These are phyloP conservation scores for Albula glossodonta DNA, from an alignment of 2,113 vertebrate genomes.

Conservation along the genomic window DNA sequence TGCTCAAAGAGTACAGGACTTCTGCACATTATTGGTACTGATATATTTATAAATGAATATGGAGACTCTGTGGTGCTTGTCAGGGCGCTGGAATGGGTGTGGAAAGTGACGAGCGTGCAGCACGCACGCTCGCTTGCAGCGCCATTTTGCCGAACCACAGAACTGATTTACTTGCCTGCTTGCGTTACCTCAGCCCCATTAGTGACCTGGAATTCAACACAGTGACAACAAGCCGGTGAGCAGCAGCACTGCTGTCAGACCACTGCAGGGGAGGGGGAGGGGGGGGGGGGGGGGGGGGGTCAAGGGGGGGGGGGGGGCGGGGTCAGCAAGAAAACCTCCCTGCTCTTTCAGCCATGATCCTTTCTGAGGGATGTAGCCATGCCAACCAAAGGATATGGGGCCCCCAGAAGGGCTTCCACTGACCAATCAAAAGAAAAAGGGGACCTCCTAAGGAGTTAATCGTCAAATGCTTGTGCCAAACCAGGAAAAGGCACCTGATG, in stretches of 20 bases:
- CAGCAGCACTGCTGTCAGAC: slow-evolving; percentile 47
- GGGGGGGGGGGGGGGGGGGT: no score
- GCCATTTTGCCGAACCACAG: slow-evolving; percentile 71
- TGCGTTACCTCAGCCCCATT: slow-evolving; percentile 86
- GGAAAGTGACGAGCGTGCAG: slow-evolving; percentile 45
- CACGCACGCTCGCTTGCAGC: slow-evolving; percentile 66
- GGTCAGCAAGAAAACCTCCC: not conserved
- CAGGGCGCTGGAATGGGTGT: slow-evolving; percentile 74
- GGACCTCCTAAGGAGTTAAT: no score
- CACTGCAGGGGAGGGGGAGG: slow-evolving; percentile 16
- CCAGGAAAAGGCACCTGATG: no score
- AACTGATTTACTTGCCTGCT: slow-evolving; percentile 88
- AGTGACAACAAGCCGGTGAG: slow-evolving; percentile 60
- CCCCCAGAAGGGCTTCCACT: not conserved
- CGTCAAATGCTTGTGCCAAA: no score
- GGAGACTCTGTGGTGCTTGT: not conserved
- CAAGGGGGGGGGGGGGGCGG: no score
- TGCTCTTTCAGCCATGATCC: not conserved
- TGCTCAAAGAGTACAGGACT: not conserved
- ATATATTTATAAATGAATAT: not conserved
- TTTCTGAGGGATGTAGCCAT: not conserved
- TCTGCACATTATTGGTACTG: no score
- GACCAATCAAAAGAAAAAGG: not conserved
- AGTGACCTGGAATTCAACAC: slow-evolving; percentile 96
- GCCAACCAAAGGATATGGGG: not conserved